Evolutionary conservation across 2,888 invertebrate genomes (phyloP).

Genomic region (Pteria penguin): DNA sequence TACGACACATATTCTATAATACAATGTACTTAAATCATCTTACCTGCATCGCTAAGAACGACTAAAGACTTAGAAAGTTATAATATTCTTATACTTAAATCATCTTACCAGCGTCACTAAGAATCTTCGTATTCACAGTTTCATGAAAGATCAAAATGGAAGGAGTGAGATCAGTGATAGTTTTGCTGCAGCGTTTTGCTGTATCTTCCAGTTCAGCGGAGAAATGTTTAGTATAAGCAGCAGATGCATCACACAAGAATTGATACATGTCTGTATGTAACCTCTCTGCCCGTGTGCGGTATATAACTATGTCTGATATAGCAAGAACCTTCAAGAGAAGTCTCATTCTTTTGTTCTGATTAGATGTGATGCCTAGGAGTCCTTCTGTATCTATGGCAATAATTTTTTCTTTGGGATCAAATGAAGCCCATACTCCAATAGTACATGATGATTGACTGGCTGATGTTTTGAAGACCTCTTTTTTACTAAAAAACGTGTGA

Average conservation of each 20-base stretch:
- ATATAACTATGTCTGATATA: slow-evolving; percentile 89
- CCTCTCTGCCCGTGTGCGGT: slow-evolving; percentile 87
- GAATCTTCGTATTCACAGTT: slow-evolving; percentile 85
- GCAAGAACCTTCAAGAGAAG: slow-evolving; percentile 89
- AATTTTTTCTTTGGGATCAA: slow-evolving; percentile 84
- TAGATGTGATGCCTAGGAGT: slow-evolving; percentile 84
- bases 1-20: too few species aligned
- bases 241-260: slow-evolving; percentile 88
- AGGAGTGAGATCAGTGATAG: slow-evolving; percentile 85
- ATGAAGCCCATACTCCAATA: slow-evolving; percentile 89
- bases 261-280: slow-evolving; percentile 87
- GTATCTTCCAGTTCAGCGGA: slow-evolving; percentile 80
- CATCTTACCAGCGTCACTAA: slow-evolving; percentile 47
- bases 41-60: too few species aligned
- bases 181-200: slow-evolving; percentile 81
- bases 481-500: slow-evolving; percentile 85
- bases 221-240: slow-evolving; percentile 88
- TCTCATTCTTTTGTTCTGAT: slow-evolving; percentile 85
- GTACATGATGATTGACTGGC: slow-evolving; percentile 87
- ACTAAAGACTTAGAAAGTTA: too few species aligned
- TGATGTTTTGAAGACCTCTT: slow-evolving; percentile 85
- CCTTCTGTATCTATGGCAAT: slow-evolving; percentile 91
- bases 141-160: slow-evolving; percentile 90
- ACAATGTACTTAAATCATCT: too few species aligned
- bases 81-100: too few species aligned